Percentiles rank a stretch among this genome's conserved stretches.
phyloP scores from a whole-genome alignment of 2,888 invertebrate species.

The Papilio protenor region DNA sequence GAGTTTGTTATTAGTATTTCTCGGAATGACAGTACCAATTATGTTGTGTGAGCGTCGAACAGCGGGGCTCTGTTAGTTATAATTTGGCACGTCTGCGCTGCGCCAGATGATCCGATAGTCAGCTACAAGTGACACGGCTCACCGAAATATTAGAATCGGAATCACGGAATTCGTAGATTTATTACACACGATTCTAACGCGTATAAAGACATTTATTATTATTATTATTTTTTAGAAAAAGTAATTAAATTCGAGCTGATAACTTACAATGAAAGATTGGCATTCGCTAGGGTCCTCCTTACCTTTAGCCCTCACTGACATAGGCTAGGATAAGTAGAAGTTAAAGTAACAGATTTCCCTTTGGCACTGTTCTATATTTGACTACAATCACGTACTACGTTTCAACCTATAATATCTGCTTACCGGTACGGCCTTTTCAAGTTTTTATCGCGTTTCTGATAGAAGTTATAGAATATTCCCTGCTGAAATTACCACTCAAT shows the following conservation, averaged over 20 bases:
- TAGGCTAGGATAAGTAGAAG: background rate
- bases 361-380: background rate
- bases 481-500: background rate
- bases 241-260: background rate
- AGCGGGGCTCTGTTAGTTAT: conserved; percentile 69
- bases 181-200: background rate
- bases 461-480: background rate
- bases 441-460: background rate
- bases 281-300: background rate
- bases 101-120: conserved; percentile 65
- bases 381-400: background rate
- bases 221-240: background rate
- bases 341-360: background rate
- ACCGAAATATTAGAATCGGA: background rate
- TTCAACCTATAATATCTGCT: background rate
- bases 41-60: conserved; percentile 62
- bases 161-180: conserved; percentile 9
- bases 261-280: background rate
- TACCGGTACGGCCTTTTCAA: background rate
- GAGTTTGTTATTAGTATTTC: conserved; percentile 32
- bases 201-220: background rate
- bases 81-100: conserved; percentile 73
- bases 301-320: background rate
- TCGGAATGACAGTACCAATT: conserved; percentile 60
- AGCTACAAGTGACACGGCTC: background rate